Evolutionary conservation across 2,797 vertebrate species (phyloP).

Genomic region (Brachyrhaphis roseni): DNA sequence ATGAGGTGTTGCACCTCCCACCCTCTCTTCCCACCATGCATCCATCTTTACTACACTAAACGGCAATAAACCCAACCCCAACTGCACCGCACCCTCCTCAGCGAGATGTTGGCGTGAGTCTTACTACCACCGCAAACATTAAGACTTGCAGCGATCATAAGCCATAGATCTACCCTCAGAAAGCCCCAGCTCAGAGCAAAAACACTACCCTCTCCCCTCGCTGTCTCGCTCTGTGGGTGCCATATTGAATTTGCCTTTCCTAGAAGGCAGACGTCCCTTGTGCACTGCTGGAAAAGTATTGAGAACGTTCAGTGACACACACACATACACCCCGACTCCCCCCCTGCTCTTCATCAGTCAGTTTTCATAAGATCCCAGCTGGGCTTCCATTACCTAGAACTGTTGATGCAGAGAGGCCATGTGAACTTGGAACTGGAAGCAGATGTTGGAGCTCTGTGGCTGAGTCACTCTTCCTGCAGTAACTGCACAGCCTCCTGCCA

Average conservation of each 20-base stretch:
- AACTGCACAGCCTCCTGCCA: constrained; percentile 37
- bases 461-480: constrained; percentile 59
- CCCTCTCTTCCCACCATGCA: background rate
- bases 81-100: constrained; percentile 12
- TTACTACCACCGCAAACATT: constrained; percentile 28
- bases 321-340: constrained; percentile 30
- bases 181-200: constrained; percentile 42
- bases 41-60: background rate
- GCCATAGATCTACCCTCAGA: constrained; percentile 45
- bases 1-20: constrained; percentile 63
- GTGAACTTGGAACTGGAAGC: constrained; percentile 79
- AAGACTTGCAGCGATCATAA: constrained; percentile 35
- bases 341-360: constrained; percentile 58
- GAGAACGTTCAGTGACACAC: constrained; percentile 52
- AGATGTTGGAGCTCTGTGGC: constrained; percentile 69
- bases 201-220: constrained; percentile 41
- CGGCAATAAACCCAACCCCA: constrained; percentile 12
- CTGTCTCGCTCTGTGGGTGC: constrained; percentile 40
- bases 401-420: constrained; percentile 73
- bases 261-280: constrained; percentile 63
- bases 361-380: constrained; percentile 71
- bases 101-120: constrained; percentile 48
- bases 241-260: constrained; percentile 65
- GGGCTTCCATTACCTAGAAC: constrained; percentile 76
- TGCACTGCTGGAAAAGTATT: constrained; percentile 69